A percentile compares a stretch with the other conserved stretches of the same genome.
Evolutionary conservation across 2,113 vertebrate species (phyloP).

Genomic region (Nycticorax nycticorax): DNA sequence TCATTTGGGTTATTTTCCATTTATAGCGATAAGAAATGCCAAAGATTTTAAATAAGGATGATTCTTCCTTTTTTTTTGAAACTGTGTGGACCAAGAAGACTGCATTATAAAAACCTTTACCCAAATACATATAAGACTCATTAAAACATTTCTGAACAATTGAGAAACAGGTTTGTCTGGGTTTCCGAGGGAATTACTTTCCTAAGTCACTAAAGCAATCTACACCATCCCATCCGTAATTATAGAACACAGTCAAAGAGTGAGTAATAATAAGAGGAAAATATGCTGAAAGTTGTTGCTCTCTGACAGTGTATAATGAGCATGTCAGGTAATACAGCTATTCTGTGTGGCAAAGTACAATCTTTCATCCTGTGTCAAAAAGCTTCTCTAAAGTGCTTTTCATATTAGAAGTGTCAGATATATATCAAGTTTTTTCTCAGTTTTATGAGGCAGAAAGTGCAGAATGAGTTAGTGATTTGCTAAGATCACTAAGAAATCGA

Average conservation of each 20-base stretch:
- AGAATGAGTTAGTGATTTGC: constrained; percentile 62
- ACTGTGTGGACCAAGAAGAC: neutral
- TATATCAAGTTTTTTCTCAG: constrained; percentile 19
- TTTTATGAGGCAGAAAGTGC: constrained; percentile 56
- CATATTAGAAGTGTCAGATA: constrained; percentile 54
- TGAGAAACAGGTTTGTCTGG: neutral
- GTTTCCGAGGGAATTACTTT: neutral
- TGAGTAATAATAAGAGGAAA: constrained; percentile 36
- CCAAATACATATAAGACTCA: neutral
- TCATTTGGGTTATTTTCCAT: neutral
- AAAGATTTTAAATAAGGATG: neutral
- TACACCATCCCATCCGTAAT: constrained; percentile 21
- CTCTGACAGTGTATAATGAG: constrained; percentile 50
- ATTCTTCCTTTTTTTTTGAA: neutral
- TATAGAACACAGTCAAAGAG: neutral
- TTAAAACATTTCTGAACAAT: neutral
- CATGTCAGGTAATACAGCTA: constrained; percentile 33
- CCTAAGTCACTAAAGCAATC: neutral
- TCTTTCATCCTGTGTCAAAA: constrained; percentile 57
- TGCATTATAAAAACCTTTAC: neutral
- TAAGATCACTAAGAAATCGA: constrained; percentile 54
- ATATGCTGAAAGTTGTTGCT: constrained; percentile 50
- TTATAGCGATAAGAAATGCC: neutral
- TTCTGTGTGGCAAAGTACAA: constrained; percentile 39
- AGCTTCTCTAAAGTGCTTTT: constrained; percentile 63